Evolutionary conservation across 2,113 vertebrate genomes (phyloP), one percentile per base, ranked within the genome.

Genomic region (Alligator mississippiensis): DNA sequence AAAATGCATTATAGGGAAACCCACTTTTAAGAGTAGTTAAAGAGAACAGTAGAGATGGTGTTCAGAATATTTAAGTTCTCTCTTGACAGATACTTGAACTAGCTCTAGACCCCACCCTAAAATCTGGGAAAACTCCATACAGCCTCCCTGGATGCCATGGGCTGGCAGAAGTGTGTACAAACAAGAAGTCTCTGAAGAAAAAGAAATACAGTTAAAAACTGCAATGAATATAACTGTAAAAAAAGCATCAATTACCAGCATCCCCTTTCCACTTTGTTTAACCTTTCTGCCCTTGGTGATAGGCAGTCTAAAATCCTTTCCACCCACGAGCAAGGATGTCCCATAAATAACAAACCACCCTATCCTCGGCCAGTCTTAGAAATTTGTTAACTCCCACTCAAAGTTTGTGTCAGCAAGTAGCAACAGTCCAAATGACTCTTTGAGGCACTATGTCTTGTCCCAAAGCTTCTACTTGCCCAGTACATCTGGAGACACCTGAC

Each of bases 11-110:
- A 55, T 68, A 91, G 58, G 83, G 92, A 96, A 94, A 91, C 95
- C 94, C 92, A 95, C 94, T 96, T 96, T 93, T 74, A 93, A 93
- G 94, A 81, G 84, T 58, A 97, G 94, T 80, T 93, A 92, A 94
- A 95, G 91, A 93, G 75, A 87, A 88, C 92, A 92, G 89, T 94
- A 90, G 92, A 94, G 93, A 90, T 8, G 13, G 25, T 91, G 83
- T 91, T 92, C 91, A 58, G 94, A 92, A 85, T 94, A 64, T 81
- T 94, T 88, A 83, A 96, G 93, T 95, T 30, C 93, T 94, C 91
- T 93, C 95, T 96, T 95, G 94, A 94, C 88, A 85, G 77, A 89
- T 75, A 85, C 95, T 96, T 93, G 93, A 95, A 80, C 90, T 88
- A 91, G 95, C 78, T 94, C 93, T 90, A 92, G 30, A 21, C 84